Base-by-base conservation (phyloP, 2,113 vertebrate species). In the Danionella cerebrum region DNA sequence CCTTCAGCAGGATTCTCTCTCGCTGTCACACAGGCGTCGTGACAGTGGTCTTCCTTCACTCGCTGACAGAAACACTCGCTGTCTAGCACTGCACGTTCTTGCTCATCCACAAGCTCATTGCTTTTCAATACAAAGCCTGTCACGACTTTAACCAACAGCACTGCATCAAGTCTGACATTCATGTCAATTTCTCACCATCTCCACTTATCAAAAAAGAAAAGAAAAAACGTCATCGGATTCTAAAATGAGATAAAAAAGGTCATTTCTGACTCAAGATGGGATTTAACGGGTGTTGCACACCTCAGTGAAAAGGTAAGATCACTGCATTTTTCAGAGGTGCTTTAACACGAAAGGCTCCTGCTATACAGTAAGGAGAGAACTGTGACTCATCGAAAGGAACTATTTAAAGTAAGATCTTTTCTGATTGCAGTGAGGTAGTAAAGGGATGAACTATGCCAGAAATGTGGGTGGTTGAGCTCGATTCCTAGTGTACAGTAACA, bases 11-110 rank as follows among this genome's bases (percentile, higher is more conserved):
- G 18, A 16, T 68, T 54, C 64, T 38, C 53, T 57, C 53, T 57
- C 72, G 77, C 74, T 76, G 77, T 75, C 73, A 44, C 69, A 60
- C 64, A 69, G 70, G 67, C 72, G 73, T n/a, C 3, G 51, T 67
- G 80, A 72, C 78, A 75, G 78, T 47, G 69, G 74, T 71, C 70
- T 80, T 77, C 69, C 41, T 66, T 6, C 64, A 63, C 75, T 65
- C 79, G 45, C 71, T 19, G 27, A 65, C 78, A 82, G 75, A 77
- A 67, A 59, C 9, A 13, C 52, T 57, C 65, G 82, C 79, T 65
- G 54, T 13, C 39, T n/a, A 50, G 31, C 54, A 50, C 29, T 27
- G 2, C n/a, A 6, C 8, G 5, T 31, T 18, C 9, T 21, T 48
- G 5, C n/a, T 25, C 44, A 38, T 48, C 29, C 6, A 33, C 31